Base-by-base conservation (phyloP, 2,113 vertebrate species). In the Grantiella picta region DNA sequence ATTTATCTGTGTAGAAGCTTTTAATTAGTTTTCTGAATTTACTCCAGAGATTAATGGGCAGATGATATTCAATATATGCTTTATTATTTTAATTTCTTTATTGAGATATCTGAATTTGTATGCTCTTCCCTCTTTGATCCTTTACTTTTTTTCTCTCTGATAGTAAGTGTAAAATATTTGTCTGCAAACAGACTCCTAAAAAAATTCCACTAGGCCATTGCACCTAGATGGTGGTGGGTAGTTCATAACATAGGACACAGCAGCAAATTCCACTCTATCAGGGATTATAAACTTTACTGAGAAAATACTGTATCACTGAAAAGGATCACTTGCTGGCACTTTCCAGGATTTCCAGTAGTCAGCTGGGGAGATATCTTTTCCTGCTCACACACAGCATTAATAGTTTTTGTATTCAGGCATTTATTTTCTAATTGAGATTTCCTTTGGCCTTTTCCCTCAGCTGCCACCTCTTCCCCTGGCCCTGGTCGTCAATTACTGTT, bases 1-100 rank as follows among this genome's bases (percentile, higher is more conserved):
- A 92, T 92, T 97, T 95, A 95, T 96, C 95, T 94, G 78, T 91
- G 84, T 88, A 88, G 91, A 96, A 90, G 93, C 89, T 96, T 95
- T 95, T 96, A 95, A 95, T 96, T 95, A 95, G 93, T 94, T 96
- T 97, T 96, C 94, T 93, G 94, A 94, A 90, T 94, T 97, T 94
- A 94, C 86, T 91, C 94, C 69, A 92, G 91, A 97, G 89, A 94
- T 96, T 94, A 95, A 96, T 95, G 53, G 89, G 56, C 42, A 93
- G 82, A 96, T 97, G 93, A 88, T 95, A 93, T 92, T 95, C 93
- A 89, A 89, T 95, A 92, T 83, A 79, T 82, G 57, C 84, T 86
- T 94, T 94, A 96, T 95, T 96, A 87, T 94, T 95, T 96, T 84
- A 49, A 73, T 94, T 95, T 96, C 60, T 90, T 96, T 72, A 94